phyloP scores from a whole-genome alignment of 2,888 invertebrate genomes.

The Volucella zonaria region DNA sequence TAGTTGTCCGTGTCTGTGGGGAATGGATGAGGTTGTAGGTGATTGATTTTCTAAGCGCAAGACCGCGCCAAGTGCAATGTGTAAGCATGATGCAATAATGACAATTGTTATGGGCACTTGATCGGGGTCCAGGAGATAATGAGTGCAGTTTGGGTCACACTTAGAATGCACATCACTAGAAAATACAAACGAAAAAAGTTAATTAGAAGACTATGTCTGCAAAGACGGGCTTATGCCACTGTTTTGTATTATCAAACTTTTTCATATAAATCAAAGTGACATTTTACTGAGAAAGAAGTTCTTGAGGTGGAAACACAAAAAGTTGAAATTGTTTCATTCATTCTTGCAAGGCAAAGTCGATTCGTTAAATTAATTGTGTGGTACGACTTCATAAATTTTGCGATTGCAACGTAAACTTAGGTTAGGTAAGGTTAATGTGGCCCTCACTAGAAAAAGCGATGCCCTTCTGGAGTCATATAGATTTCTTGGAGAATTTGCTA shows the following conservation, averaged over 20 bases:
- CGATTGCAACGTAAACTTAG: no score
- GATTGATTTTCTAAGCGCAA: conserved; percentile 9
- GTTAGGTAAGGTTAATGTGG: no score
- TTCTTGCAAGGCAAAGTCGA: background rate
- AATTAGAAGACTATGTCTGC: background rate
- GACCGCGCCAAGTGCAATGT: conserved; percentile 15
- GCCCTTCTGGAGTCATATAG: no score
- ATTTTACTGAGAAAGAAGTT: background rate
- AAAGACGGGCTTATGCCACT: no score
- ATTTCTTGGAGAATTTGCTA: no score
- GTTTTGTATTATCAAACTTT: no score
- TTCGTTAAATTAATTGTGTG: no score
- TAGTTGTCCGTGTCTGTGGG: background rate
- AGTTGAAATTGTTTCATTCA: background rate
- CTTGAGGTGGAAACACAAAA: conserved; percentile 7
- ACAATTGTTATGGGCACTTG: conserved; percentile 10
- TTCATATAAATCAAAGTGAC: no score
- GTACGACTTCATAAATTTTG: no score
- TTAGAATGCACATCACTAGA: conserved; percentile 32
- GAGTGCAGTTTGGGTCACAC: background rate
- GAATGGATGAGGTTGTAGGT: background rate
- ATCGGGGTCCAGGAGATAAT: background rate
- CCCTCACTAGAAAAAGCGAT: no score
- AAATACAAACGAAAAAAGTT: background rate
- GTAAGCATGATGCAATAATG: conserved; percentile 61